These are phyloP conservation scores for Otolemur crassicaudatus DNA, from an alignment of 2,797 vertebrate species.

Conservation along the genomic window DNA sequence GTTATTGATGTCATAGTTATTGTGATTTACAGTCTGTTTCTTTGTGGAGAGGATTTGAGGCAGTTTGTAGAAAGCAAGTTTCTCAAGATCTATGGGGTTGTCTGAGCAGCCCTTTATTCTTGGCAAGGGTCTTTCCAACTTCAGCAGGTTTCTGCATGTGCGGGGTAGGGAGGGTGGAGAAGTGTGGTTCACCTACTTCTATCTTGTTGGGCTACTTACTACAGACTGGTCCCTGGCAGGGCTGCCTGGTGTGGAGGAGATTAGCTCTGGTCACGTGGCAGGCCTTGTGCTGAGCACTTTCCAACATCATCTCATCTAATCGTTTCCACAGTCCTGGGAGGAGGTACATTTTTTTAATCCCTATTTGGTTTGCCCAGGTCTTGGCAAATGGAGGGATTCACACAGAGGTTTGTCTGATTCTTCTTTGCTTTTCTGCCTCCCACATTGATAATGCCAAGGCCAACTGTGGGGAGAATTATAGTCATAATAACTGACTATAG, in stretches of 20 bases:
- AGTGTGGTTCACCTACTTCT: fast-evolving
- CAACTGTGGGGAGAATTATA: not conserved
- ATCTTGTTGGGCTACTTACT: not conserved
- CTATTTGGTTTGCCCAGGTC: not conserved
- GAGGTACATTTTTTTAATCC: not conserved
- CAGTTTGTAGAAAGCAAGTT: not conserved
- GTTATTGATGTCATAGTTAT: not conserved
- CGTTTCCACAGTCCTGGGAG: not conserved
- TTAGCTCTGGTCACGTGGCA: not conserved
- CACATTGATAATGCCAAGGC: not conserved
- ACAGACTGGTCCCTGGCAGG: not conserved
- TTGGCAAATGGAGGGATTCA: not conserved
- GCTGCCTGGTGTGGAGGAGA: not conserved
- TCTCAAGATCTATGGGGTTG: not conserved
- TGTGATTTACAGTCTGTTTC: not conserved
- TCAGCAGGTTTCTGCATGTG: not conserved
- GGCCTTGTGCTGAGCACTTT: not conserved
- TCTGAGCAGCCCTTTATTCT: not conserved
- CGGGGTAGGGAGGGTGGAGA: fast-evolving
- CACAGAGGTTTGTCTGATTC: not conserved
- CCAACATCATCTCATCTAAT: fast-evolving
- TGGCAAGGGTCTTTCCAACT: not conserved
- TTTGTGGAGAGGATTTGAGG: not conserved
- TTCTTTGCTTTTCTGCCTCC: not conserved
- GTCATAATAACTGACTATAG: too few relatives aligned